Percentiles rank a stretch among this genome's conserved stretches.
phyloP scores from a whole-genome alignment of 2,113 vertebrate genomes.

The Sciurus niger region DNA sequence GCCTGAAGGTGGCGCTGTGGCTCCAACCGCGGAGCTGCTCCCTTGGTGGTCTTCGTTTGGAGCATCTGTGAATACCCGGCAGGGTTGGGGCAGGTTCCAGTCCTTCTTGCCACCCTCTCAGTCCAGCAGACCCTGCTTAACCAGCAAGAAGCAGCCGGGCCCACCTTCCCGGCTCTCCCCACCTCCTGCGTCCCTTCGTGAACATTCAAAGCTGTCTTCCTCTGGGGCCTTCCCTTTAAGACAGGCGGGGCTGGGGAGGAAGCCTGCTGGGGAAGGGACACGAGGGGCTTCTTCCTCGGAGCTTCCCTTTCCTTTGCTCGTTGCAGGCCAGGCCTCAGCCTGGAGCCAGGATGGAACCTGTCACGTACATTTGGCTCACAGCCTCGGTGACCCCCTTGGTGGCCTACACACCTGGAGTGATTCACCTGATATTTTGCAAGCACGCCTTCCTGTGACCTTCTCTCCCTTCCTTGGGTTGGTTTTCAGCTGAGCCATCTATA shows the following conservation, averaged over 20 bases:
- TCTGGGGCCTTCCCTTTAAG: background rate
- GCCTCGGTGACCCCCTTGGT: background rate
- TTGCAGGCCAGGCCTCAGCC: background rate
- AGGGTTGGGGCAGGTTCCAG: background rate
- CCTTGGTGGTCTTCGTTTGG: background rate
- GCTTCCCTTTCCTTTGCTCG: background rate
- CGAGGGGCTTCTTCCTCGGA: background rate
- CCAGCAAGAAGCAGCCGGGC: background rate
- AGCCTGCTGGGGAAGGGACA: background rate
- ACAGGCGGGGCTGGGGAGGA: background rate
- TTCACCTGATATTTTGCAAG: background rate
- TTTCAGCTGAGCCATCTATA: constrained; percentile 9
- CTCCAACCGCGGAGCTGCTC: constrained; percentile 4
- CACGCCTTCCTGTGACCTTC: background rate
- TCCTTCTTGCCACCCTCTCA: background rate
- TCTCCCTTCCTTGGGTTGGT: background rate
- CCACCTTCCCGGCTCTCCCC: background rate
- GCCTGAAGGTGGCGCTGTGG: constrained; percentile 80
- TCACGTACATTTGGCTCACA: background rate
- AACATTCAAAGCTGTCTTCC: background rate
- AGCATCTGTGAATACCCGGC: background rate
- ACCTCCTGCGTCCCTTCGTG: background rate
- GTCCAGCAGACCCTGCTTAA: background rate
- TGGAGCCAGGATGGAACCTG: background rate
- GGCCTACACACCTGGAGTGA: background rate